These are phyloP conservation scores for Diplolepis rosae DNA, from an alignment of 2,888 invertebrate genomes.

Conservation along the genomic window DNA sequence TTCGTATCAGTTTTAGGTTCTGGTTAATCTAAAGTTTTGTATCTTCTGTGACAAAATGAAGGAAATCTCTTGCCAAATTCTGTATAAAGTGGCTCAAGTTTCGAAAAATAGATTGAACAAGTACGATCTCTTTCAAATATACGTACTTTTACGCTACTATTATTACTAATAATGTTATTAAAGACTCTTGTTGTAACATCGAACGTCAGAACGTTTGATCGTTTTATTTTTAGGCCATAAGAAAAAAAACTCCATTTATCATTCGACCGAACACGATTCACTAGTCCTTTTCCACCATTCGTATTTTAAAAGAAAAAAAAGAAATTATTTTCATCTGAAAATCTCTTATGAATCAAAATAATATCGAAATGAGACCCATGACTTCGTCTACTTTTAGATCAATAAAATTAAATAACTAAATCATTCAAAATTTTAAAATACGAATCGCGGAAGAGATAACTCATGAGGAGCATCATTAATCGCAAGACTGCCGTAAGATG, in stretches of 20 bases:
- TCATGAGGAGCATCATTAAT: conserved; percentile 29
- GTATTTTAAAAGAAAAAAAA: background rate
- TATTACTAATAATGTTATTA: conserved; percentile 49
- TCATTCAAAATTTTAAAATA: background rate
- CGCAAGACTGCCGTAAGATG: conserved; percentile 56
- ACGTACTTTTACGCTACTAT: conserved; percentile 60
- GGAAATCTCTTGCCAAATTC: conserved; percentile 68
- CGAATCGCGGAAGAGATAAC: background rate
- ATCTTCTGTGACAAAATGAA: conserved; percentile 39
- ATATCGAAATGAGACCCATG: too few relatives aligned
- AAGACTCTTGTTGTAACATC: conserved; percentile 39
- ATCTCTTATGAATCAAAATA: background rate
- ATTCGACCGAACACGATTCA: conserved; percentile 13
- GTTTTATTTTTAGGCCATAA: conserved; percentile 19
- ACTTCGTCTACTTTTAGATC: too few relatives aligned
- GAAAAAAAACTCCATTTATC: conserved; percentile 7
- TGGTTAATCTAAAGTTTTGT: conserved; percentile 49
- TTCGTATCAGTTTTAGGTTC: conserved; percentile 3
- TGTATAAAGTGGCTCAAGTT: conserved; percentile 60
- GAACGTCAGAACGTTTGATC: conserved; percentile 29
- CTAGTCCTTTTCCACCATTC: background rate
- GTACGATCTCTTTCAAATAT: conserved; percentile 58
- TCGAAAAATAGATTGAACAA: conserved; percentile 48
- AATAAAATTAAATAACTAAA: too few relatives aligned
- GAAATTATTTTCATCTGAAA: background rate